These are phyloP conservation scores for Drosophila siamana DNA, from an alignment of 2,888 invertebrate genomes.

Conservation along the genomic window DNA sequence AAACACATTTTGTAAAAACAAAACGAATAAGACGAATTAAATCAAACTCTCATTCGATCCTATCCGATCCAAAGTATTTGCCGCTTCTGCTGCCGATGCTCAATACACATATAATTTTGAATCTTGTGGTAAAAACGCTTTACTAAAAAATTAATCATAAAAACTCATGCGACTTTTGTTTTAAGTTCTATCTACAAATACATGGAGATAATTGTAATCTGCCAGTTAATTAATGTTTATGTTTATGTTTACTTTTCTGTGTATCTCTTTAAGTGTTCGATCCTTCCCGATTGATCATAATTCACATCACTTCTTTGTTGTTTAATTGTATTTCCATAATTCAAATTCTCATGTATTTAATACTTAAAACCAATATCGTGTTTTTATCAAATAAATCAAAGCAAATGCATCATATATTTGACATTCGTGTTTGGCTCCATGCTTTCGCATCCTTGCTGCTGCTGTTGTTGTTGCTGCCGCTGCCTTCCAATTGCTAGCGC, in stretches of 20 bases:
- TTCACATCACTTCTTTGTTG: slow-evolving; percentile 60
- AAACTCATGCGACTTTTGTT: slow-evolving; percentile 85
- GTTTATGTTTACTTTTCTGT: slow-evolving; percentile 51
- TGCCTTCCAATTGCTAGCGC: slow-evolving; percentile 17
- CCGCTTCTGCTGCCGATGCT: slow-evolving; percentile 62
- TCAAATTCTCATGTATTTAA: slow-evolving; percentile 73
- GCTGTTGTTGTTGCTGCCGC: slow-evolving; percentile 42
- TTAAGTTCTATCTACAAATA: slow-evolving; percentile 71
- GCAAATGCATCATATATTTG: slow-evolving; percentile 67
- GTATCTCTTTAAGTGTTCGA: slow-evolving; percentile 62
- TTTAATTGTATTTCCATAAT: slow-evolving; percentile 65
- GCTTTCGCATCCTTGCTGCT: slow-evolving; percentile 48
- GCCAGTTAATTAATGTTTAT: slow-evolving; percentile 60
- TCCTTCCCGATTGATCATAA: slow-evolving; percentile 33
- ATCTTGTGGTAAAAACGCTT: slow-evolving; percentile 77
- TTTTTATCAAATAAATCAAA: slow-evolving; percentile 65
- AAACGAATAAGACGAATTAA: slow-evolving; percentile 34
- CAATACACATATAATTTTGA: slow-evolving; percentile 17
- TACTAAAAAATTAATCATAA: slow-evolving; percentile 85
- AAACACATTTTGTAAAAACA: slow-evolving; percentile 20
- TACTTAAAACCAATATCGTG: slow-evolving; percentile 75
- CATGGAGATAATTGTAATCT: slow-evolving; percentile 59
- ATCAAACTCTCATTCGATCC: slow-evolving; percentile 27
- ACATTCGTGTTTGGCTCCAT: slow-evolving; percentile 57
- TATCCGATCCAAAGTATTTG: slow-evolving; percentile 37